These are phyloP conservation scores for Eospalax fontanierii DNA, from an alignment of 2,797 vertebrate genomes.

Conservation along the genomic window DNA sequence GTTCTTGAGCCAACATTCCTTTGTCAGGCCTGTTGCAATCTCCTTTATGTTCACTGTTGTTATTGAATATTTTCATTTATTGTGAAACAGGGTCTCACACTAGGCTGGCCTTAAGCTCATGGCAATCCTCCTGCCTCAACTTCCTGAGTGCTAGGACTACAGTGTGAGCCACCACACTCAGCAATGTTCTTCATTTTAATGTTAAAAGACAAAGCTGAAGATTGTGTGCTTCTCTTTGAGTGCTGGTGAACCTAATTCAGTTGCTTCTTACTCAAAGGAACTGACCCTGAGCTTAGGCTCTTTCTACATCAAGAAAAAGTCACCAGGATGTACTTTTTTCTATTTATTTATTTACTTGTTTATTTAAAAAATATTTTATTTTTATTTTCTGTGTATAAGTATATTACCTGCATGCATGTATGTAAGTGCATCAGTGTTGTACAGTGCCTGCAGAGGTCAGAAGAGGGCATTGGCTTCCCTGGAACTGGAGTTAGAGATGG, in stretches of 20 bases:
- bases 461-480: too few species aligned
- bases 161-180: neutral
- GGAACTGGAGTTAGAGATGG: too few species aligned
- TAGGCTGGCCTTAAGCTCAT: neutral
- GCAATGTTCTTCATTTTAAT: conserved; percentile 42
- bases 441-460: too few species aligned
- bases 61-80: neutral
- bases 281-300: neutral
- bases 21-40: neutral
- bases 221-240: conserved; percentile 6
- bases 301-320: conserved; percentile 36
- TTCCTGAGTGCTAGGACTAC: neutral
- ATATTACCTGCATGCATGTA: too few species aligned
- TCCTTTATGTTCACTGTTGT: neutral
- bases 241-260: neutral
- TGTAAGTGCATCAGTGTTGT: too few species aligned
- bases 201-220: neutral
- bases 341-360: too few species aligned
- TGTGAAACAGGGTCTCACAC: neutral
- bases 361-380: too few species aligned
- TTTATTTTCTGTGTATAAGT: too few species aligned
- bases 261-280: neutral
- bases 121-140: neutral
- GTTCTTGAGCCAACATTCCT: neutral
- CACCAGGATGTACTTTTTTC: neutral